A percentile compares a stretch with the other conserved stretches of the same genome.
These are phyloP conservation scores for Notamacropus eugenii DNA, from an alignment of 2,797 vertebrate genomes.

Conservation along the genomic window DNA sequence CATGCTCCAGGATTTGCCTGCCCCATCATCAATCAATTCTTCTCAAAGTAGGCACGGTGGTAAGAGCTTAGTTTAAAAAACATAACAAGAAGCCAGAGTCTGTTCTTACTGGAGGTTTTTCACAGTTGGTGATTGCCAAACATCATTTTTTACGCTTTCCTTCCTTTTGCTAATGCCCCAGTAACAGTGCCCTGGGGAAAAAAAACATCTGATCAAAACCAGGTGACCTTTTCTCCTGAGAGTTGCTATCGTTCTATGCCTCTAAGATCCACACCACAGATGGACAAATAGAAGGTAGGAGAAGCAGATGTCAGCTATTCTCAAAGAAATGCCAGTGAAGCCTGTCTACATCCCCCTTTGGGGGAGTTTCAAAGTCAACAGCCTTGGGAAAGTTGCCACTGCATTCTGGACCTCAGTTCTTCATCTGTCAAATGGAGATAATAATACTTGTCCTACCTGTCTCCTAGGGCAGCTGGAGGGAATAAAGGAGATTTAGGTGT, in stretches of 20 bases:
- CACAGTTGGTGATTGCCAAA: neutral
- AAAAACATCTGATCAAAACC: neutral
- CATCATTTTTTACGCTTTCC: neutral
- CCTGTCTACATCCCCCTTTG: neutral
- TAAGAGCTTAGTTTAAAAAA: neutral
- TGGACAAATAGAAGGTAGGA: neutral
- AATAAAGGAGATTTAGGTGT: neutral
- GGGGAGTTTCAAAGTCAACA: neutral
- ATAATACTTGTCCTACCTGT: constrained; percentile 4
- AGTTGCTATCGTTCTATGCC: neutral
- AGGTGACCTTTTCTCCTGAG: neutral
- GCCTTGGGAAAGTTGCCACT: constrained; percentile 9
- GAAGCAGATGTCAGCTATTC: neutral
- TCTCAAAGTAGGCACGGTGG: neutral
- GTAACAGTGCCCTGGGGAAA: neutral
- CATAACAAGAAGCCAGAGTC: neutral
- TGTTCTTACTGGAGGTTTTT: neutral
- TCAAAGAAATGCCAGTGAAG: neutral
- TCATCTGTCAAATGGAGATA: constrained; percentile 22
- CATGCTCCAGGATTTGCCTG: neutral
- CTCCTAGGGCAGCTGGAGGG: neutral
- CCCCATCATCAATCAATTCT: neutral
- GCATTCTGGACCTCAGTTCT: neutral
- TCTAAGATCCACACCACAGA: neutral
- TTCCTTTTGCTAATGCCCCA: neutral